Evolutionary conservation across 2,888 invertebrate genomes (phyloP).

Genomic region (Lepetodrilus schrolli): DNA sequence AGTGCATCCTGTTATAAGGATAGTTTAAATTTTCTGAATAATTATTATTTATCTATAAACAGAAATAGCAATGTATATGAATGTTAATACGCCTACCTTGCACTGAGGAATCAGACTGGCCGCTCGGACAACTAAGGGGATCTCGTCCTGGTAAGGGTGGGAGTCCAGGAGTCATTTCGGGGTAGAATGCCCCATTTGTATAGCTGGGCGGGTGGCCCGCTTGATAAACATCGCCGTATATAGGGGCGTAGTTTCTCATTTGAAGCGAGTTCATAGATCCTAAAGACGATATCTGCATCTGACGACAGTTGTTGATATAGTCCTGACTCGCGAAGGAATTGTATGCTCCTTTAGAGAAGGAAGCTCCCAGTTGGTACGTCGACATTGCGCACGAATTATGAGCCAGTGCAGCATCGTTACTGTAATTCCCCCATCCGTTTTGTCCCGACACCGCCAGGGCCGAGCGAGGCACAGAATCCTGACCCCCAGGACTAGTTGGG

Average conservation of each 20-base stretch:
- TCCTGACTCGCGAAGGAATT: constrained; percentile 64
- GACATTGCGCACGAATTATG: constrained; percentile 70
- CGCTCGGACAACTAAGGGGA: constrained; percentile 62
- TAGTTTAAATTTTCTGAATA: no score
- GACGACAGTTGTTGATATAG: constrained; percentile 67
- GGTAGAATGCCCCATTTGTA: constrained; percentile 68
- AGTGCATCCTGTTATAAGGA: no score
- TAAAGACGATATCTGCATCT: constrained; percentile 67
- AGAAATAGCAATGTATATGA: no score
- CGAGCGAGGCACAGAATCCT: constrained; percentile 58
- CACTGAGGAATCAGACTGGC: constrained; percentile 62
- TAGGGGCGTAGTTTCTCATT: constrained; percentile 65
- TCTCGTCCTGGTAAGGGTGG: constrained; percentile 67
- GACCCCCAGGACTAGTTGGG: constrained; percentile 58
- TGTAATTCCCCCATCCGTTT: constrained; percentile 67
- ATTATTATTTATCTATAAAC: no score
- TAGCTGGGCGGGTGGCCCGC: constrained; percentile 64
- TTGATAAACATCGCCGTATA: constrained; percentile 70
- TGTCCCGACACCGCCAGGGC: constrained; percentile 61
- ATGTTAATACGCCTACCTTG: constrained; percentile 51
- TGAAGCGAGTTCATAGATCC: constrained; percentile 66
- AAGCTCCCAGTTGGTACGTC: constrained; percentile 65
- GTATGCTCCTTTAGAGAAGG: constrained; percentile 65
- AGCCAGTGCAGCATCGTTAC: constrained; percentile 57
- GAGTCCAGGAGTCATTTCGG: constrained; percentile 67